Conservation (phyloP, 2,113 vertebrate species). For the Herpailurus yagouaroundi region DNA sequence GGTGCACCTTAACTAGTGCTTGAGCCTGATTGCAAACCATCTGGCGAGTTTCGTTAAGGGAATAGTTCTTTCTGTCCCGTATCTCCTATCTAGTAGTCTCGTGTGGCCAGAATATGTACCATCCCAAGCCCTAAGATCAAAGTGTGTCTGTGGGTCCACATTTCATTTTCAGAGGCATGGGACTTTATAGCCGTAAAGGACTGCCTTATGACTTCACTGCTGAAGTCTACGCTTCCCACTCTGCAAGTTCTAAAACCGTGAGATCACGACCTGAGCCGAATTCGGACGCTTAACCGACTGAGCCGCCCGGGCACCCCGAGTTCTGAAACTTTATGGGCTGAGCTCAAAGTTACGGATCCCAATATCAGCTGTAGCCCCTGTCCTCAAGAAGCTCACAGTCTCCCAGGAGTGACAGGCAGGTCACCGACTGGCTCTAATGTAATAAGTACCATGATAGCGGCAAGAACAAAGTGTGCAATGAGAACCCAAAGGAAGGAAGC, state of each 20-base stretch:
- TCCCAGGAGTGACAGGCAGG: neutral
- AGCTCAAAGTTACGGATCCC: neutral
- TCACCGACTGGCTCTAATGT: neutral
- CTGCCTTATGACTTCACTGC: neutral
- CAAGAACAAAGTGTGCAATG: constrained; percentile 24
- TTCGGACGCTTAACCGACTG: no score
- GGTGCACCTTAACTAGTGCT: neutral
- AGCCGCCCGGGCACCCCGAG: neutral
- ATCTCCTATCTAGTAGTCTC: neutral
- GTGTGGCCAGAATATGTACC: neutral
- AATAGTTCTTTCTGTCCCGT: neutral
- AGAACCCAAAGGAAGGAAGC: constrained; percentile 55
- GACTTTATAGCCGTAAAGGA: neutral
- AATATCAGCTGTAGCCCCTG: neutral
- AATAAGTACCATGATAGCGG: neutral
- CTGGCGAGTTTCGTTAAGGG: neutral
- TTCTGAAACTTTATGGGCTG: neutral
- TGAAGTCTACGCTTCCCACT: neutral
- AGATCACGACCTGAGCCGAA: no score
- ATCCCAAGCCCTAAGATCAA: neutral
- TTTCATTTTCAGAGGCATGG: neutral
- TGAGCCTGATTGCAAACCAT: neutral
- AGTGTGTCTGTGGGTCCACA: neutral
- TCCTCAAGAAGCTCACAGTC: constrained; percentile 44
- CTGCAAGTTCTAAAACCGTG: neutral